A percentile compares a stretch with the other conserved stretches of the same genome.
Conservation (phyloP, 2,113 vertebrate genomes). For the Proterorhinus semilunaris region DNA sequence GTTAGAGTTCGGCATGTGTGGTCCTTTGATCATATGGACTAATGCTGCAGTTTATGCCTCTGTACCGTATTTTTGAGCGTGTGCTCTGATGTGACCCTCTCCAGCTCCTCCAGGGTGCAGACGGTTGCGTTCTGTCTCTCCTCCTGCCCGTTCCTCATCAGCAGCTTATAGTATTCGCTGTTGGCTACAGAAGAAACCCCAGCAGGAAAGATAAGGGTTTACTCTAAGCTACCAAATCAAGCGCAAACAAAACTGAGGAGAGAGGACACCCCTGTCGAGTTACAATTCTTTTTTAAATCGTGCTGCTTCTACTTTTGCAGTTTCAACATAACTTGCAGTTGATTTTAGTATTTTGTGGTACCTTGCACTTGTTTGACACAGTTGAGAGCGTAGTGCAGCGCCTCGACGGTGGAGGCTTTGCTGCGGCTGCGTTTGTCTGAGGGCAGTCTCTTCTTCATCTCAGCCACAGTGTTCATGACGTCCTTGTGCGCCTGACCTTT, state of each 20-base stretch:
- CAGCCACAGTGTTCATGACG: conserved; percentile 79
- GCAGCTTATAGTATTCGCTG: conserved; percentile 85
- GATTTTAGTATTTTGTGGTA: conserved; percentile 34
- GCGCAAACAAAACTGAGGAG: too few relatives aligned
- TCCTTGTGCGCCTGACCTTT: conserved; percentile 75
- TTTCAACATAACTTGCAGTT: too few relatives aligned
- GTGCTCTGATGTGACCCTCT: conserved; percentile 82
- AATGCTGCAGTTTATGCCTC: not conserved
- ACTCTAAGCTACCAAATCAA: too few relatives aligned
- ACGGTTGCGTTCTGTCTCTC: conserved; percentile 65
- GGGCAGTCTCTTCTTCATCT: conserved; percentile 87
- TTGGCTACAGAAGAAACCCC: conserved; percentile 73
- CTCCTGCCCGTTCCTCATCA: conserved; percentile 74
- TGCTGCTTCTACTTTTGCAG: too few relatives aligned
- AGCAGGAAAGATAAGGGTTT: too few relatives aligned
- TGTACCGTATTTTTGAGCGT: conserved; percentile 87
- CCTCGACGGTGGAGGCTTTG: conserved; percentile 84
- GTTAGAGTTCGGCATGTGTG: too few relatives aligned
- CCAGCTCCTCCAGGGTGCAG: conserved; percentile 82
- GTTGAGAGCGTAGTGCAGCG: conserved; percentile 84
- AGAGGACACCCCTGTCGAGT: too few relatives aligned
- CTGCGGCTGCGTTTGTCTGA: conserved; percentile 73
- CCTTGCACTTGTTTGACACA: conserved; percentile 88
- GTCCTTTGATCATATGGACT: too few relatives aligned
- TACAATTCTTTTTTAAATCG: too few relatives aligned